phyloP scores from a whole-genome alignment of 2,888 invertebrate genomes.

The Mechanitis messenoides region DNA sequence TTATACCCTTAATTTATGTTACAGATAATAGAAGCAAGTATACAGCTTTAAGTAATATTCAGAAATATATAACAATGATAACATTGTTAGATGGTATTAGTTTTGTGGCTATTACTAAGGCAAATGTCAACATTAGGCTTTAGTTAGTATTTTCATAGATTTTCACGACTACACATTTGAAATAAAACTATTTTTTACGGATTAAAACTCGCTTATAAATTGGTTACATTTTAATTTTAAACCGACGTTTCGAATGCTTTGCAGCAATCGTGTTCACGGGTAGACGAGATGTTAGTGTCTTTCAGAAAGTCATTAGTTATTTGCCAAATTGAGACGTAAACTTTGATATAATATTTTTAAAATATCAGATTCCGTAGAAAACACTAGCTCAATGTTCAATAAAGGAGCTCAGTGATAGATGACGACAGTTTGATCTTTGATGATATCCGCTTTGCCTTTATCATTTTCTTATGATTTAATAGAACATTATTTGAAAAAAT shows the following conservation, averaged over 20 bases:
- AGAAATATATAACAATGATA: neutral
- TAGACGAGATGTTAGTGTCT: too few relatives aligned
- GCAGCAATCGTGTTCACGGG: too few relatives aligned
- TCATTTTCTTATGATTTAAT: constrained; percentile 24
- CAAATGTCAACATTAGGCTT: neutral
- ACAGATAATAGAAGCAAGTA: too few relatives aligned
- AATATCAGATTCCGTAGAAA: constrained; percentile 15
- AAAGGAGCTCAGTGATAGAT: constrained; percentile 27
- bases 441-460: constrained; percentile 24
- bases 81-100: neutral
- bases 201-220: too few relatives aligned
- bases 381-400: constrained; percentile 21
- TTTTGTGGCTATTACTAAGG: neutral
- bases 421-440: constrained; percentile 33
- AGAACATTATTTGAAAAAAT: constrained; percentile 1
- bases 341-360: constrained; percentile 1
- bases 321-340: neutral
- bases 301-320: neutral
- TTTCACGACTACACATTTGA: too few relatives aligned
- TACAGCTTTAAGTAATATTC: neutral
- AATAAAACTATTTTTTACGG: too few relatives aligned
- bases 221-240: too few relatives aligned
- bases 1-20: neutral
- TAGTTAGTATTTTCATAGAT: neutral
- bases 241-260: too few relatives aligned